Conservation (phyloP, 2,797 vertebrate genomes). For the Tiaroga cobitis region DNA sequence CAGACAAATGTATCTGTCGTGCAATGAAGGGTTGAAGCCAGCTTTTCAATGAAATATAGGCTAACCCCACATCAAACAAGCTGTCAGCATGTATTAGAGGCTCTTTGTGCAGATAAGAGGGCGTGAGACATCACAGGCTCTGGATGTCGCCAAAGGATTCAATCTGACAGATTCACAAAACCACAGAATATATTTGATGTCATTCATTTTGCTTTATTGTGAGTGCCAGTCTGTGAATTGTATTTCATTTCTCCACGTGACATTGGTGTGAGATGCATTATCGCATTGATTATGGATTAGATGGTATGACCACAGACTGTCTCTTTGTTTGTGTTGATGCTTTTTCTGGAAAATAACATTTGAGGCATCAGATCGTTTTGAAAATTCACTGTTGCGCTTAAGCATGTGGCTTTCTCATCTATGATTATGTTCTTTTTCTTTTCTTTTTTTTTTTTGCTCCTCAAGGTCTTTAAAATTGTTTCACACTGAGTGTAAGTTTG, state of each 20-base stretch:
- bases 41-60: conserved; percentile 76
- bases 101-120: conserved; percentile 76
- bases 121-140: conserved; percentile 67
- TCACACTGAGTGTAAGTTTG: conserved; percentile 64
- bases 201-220: neutral
- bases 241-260: conserved; percentile 46
- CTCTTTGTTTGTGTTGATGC: conserved; percentile 16
- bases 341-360: conserved; percentile 30
- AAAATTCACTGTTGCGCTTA: conserved; percentile 28
- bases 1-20: conserved; percentile 11
- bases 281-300: neutral
- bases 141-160: conserved; percentile 58
- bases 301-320: neutral
- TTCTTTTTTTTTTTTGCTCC: conserved; percentile 56
- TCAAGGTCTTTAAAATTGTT: conserved; percentile 33
- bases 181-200: conserved; percentile 33
- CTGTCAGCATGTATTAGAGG: conserved; percentile 76
- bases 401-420: conserved; percentile 61
- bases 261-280: neutral
- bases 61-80: conserved; percentile 76
- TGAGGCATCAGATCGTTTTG: neutral
- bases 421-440: conserved; percentile 65
- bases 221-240: neutral
- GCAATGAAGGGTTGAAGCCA: conserved; percentile 59
- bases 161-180: conserved; percentile 62